Base-by-base conservation (phyloP, 2,797 vertebrate genomes). In the Rhabdomys pumilio region DNA sequence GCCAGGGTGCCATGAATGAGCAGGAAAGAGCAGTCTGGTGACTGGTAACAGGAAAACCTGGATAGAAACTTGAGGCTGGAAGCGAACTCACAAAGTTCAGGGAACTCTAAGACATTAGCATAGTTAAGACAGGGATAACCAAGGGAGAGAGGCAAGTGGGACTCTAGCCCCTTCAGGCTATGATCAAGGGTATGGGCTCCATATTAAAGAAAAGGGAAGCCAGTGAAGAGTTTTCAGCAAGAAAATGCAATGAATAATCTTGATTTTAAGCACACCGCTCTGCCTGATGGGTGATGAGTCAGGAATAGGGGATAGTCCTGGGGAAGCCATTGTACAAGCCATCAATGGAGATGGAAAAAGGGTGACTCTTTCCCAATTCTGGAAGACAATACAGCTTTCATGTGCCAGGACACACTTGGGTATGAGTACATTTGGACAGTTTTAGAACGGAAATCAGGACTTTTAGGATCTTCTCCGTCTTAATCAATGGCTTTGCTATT, bases 381-480 rank as follows among this genome's bases (percentile, higher is more conserved):
- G 17, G 47, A 81, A 90, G 67, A 19, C 44, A 22, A 31, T 15
- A 53, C 59, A 47, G 24, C 44, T 38, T 61, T 72, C 57, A 50
- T 12, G 41, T n/a, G 44, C n/a, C 75, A 77, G 57, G 34, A 13
- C 63, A 34, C 53, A 50, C 29, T 15, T 57, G 4, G 59, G 31
- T 44, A 38, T 31, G 69, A 91, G 41, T 41, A 53, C n/a, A 53
- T 91, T 65, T 91, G 86, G 91, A 89, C 29, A 72, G 82, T 93
- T 95, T 91, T 86, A 59, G 63, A 94, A 34, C 89, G 26, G 53
- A 90, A 65, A 90, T 38, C 34, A 53, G 44, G 79, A 29, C 59
- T 47, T 63, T 84, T 63, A 93, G 69, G 67, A 86, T 67, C 80
- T 87, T 94, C 80, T 80, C 65, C 86, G 53, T 67, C 41, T 50